Conservation (phyloP, 2,113 vertebrate genomes). For the Sterrhoptilus dennistouni region DNA sequence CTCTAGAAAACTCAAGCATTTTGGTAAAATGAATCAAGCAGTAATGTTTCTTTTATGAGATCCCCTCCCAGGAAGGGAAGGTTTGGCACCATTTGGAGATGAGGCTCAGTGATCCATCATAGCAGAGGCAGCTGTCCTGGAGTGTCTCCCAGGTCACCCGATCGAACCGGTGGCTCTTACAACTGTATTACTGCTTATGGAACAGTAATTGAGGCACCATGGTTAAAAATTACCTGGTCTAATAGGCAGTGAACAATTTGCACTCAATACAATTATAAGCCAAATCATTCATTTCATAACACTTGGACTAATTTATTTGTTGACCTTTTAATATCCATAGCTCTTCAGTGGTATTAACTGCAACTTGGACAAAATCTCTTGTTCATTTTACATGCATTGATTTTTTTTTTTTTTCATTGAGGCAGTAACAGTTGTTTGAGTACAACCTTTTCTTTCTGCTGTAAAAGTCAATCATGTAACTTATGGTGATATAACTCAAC, state of each 20-base stretch:
- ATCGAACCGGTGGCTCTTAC: constrained; percentile 89
- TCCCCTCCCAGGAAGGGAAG: constrained; percentile 64
- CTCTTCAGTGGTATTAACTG: constrained; percentile 87
- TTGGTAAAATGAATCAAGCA: constrained; percentile 78
- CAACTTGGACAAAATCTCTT: constrained; percentile 83
- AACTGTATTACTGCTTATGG: constrained; percentile 92
- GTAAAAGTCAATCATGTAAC: constrained; percentile 87
- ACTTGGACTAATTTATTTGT: constrained; percentile 81
- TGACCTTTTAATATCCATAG: constrained; percentile 84
- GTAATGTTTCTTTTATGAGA: constrained; percentile 79
- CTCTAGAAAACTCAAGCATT: constrained; percentile 69
- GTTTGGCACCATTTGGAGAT: constrained; percentile 76
- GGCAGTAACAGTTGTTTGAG: constrained; percentile 92
- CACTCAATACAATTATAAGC: constrained; percentile 81
- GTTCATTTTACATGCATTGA: constrained; percentile 96
- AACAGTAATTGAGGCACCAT: constrained; percentile 84
- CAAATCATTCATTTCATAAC: constrained; percentile 83
- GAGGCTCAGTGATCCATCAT: constrained; percentile 91
- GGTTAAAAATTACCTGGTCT: constrained; percentile 79
- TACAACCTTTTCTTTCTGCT: constrained; percentile 86
- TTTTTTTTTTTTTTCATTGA: constrained; percentile 88
- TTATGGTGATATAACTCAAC: constrained; percentile 59
- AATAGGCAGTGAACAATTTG: constrained; percentile 79
- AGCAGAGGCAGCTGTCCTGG: constrained; percentile 87
- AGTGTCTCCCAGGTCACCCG: constrained; percentile 88